Evolutionary conservation across 2,113 vertebrate genomes (phyloP).

Genomic region (Microcebus jonahi): DNA sequence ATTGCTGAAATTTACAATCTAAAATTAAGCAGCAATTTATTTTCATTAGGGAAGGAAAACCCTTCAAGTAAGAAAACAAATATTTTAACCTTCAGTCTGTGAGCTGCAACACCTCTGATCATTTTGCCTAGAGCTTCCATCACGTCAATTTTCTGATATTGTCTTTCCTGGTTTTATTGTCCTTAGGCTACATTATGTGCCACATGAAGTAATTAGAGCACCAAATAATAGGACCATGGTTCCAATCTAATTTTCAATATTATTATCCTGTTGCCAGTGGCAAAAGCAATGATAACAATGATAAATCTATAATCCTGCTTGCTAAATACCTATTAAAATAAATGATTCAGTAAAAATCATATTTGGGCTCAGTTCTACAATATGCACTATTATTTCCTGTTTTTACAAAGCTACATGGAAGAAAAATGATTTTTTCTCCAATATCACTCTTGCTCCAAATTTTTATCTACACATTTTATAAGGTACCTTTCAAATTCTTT

Average conservation of each 20-base stretch:
- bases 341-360: conserved; percentile 74
- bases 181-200: conserved; percentile 67
- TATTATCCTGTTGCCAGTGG: conserved; percentile 71
- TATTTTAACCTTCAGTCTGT: conserved; percentile 46
- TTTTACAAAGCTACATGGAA: not conserved
- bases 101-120: conserved; percentile 42
- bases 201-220: conserved; percentile 81
- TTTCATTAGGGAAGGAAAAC: conserved; percentile 62
- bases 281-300: conserved; percentile 74
- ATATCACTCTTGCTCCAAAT: not conserved
- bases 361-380: conserved; percentile 57
- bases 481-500: not conserved
- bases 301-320: conserved; percentile 70
- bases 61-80: conserved; percentile 58
- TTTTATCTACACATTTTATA: not conserved
- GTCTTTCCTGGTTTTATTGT: conserved; percentile 69
- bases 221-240: conserved; percentile 76
- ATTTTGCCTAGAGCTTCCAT: conserved; percentile 67
- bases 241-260: conserved; percentile 82
- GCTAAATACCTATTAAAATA: conserved; percentile 74
- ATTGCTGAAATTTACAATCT: conserved; percentile 62
- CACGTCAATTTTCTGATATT: conserved; percentile 59
- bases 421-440: not conserved
- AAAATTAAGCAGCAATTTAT: conserved; percentile 63
- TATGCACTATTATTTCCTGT: not conserved